These are phyloP conservation scores for Strix aluco DNA, from an alignment of 2,113 vertebrate genomes.

Conservation along the genomic window DNA sequence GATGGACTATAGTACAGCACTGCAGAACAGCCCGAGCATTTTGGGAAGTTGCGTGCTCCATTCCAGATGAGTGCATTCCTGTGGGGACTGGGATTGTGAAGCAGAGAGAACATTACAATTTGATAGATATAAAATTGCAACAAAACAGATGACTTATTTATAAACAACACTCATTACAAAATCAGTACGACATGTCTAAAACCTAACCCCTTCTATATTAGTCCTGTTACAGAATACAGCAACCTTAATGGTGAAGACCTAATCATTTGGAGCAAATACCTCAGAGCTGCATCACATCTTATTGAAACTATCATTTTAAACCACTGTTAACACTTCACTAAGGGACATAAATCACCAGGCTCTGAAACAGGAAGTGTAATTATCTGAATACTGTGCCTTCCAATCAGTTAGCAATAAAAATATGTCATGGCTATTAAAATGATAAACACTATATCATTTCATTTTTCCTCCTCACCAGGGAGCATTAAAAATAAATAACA, in stretches of 20 bases:
- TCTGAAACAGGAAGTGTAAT: background rate
- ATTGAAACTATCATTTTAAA: background rate
- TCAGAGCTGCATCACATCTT: background rate
- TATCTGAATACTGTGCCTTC: background rate
- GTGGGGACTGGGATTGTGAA: background rate
- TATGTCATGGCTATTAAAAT: background rate
- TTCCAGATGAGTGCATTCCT: background rate
- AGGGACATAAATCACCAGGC: background rate
- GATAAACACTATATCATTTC: background rate
- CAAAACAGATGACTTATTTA: background rate
- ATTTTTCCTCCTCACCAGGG: background rate
- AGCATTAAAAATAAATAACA: conserved; percentile 24
- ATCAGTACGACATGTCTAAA: background rate
- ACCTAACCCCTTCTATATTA: background rate
- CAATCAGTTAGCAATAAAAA: background rate
- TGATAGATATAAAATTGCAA: background rate
- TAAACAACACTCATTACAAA: background rate
- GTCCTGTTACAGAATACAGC: background rate
- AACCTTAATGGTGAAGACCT: background rate
- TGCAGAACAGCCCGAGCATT: background rate
- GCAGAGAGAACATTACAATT: background rate
- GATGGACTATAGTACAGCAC: background rate
- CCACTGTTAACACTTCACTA: background rate
- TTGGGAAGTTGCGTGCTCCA: background rate
- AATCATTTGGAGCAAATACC: background rate